These are phyloP conservation scores for Cristatella mucedo DNA, from an alignment of 2,888 invertebrate genomes.

Conservation along the genomic window DNA sequence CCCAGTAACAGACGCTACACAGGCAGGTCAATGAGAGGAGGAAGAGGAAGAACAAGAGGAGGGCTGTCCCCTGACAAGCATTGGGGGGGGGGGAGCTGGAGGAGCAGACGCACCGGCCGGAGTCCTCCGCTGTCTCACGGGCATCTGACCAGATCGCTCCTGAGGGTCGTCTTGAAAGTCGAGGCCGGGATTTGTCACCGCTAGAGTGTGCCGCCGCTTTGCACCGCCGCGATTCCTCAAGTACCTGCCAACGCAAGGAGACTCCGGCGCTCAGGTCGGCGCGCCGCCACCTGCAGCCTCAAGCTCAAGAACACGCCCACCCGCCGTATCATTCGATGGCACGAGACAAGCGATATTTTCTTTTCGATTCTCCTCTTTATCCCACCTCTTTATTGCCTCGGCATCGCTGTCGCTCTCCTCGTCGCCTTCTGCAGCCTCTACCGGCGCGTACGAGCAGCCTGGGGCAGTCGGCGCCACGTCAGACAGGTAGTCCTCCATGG, in stretches of 20 bases:
- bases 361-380: background rate
- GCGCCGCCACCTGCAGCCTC: too few species aligned
- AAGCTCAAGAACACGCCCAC: too few species aligned
- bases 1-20: too few species aligned
- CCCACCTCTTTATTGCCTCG: too few species aligned
- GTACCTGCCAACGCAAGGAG: slow-evolving; percentile 45
- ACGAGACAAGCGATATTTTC: background rate
- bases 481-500: background rate
- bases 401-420: too few species aligned
- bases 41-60: too few species aligned
- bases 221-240: slow-evolving; percentile 58
- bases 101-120: slow-evolving; percentile 51
- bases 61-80: too few species aligned
- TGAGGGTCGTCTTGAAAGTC: slow-evolving; percentile 45
- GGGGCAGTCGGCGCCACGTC: background rate
- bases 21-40: too few species aligned
- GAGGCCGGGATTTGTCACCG: slow-evolving; percentile 48
- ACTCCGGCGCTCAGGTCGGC: background rate
- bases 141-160: slow-evolving; percentile 32
- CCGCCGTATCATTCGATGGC: too few species aligned
- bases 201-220: slow-evolving; percentile 64
- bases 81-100: too few species aligned
- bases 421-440: background rate
- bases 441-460: background rate
- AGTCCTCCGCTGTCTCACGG: slow-evolving; percentile 54